phyloP scores from a whole-genome alignment of 2,113 vertebrate species.

The Cottus gobio region DNA sequence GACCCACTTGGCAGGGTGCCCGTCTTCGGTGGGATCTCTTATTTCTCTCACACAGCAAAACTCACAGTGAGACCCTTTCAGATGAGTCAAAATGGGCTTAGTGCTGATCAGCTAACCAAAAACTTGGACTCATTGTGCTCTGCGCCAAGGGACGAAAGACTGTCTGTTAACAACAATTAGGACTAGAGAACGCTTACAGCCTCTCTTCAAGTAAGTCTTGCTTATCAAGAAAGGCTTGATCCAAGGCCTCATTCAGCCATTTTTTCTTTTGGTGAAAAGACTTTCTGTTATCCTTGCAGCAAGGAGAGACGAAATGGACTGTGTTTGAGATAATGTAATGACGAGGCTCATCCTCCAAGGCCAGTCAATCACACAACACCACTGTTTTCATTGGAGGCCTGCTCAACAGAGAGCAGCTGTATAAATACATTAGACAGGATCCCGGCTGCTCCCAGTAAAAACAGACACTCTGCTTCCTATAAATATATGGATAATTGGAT shows the following conservation, averaged over 20 bases:
- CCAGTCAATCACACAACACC: constrained; percentile 76
- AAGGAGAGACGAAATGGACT: constrained; percentile 48
- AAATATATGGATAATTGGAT: constrained; percentile 75
- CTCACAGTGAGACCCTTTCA: constrained; percentile 55
- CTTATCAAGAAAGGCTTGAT: constrained; percentile 38
- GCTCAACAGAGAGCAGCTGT: constrained; percentile 78
- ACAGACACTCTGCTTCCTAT: constrained; percentile 65
- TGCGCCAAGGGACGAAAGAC: constrained; percentile 31
- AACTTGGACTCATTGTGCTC: constrained; percentile 45
- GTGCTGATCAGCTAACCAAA: constrained; percentile 62
- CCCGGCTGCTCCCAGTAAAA: constrained; percentile 67
- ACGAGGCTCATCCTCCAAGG: constrained; percentile 63
- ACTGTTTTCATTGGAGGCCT: constrained; percentile 68
- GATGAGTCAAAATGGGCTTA: constrained; percentile 67
- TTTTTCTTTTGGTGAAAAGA: constrained; percentile 32
- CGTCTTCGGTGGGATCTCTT: constrained; percentile 43
- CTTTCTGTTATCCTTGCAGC: constrained; percentile 51
- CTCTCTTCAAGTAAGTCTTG: constrained; percentile 26
- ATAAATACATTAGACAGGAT: constrained; percentile 77
- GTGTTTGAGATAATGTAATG: constrained; percentile 62
- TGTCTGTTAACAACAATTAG: constrained; percentile 41
- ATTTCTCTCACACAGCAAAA: constrained; percentile 58
- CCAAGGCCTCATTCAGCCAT: constrained; percentile 37
- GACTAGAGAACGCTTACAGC: constrained; percentile 13
- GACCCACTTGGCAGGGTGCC: constrained; percentile 56